These are phyloP conservation scores for Amphilophus citrinellus DNA, from an alignment of 2,113 vertebrate species.

Conservation along the genomic window DNA sequence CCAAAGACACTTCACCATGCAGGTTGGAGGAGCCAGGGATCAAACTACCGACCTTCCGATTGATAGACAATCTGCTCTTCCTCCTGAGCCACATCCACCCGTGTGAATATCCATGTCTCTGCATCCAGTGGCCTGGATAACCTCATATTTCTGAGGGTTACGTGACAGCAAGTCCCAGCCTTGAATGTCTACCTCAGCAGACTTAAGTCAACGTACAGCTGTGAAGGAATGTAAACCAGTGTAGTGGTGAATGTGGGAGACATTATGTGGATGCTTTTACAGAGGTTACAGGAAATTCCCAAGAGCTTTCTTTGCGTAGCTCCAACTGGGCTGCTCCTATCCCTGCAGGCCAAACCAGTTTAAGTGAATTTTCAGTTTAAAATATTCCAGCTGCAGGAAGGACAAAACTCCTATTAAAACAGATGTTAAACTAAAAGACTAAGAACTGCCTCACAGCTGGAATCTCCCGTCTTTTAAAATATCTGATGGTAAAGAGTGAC, in stretches of 20 bases:
- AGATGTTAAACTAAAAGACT: neutral
- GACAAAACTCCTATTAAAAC: neutral
- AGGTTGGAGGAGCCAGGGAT: neutral
- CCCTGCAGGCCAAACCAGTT: neutral
- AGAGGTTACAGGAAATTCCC: neutral
- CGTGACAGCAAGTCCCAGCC: neutral
- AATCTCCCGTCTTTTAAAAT: neutral
- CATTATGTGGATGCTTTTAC: neutral
- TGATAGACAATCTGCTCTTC: neutral
- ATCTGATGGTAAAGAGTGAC: conserved; percentile 20
- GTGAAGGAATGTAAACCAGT: conserved; percentile 23
- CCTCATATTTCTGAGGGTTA: neutral
- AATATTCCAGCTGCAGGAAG: neutral
- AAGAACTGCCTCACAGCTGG: neutral
- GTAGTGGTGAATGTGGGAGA: neutral
- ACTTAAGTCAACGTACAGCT: conserved; percentile 11
- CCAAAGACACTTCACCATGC: neutral
- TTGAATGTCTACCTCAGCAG: neutral
- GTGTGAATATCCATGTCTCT: neutral
- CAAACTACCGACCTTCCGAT: neutral
- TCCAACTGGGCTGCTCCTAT: neutral
- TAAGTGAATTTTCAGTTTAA: neutral
- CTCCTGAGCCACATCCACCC: neutral
- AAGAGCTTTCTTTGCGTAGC: neutral
- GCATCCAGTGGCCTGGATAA: neutral